Base-by-base conservation (phyloP, 2,888 invertebrate species). In the Synanthedon myopaeformis region DNA sequence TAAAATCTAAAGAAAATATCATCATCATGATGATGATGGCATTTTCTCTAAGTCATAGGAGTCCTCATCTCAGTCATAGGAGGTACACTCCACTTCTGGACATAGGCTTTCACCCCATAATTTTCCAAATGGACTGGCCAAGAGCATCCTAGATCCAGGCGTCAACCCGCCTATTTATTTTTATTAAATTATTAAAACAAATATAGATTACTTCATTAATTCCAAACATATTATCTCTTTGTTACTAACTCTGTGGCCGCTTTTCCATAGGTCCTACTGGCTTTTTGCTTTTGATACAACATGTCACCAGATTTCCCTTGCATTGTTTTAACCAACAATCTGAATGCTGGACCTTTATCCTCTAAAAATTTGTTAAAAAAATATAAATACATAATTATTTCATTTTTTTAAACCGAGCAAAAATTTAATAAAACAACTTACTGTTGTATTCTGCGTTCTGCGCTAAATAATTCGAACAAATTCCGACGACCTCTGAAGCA, bases 341-440 rank as follows among this genome's bases (percentile, higher is more conserved):
- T 65, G 56, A 81, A 82, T 4, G 79, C 79, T 11, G 76, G 75
- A 1, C 83, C 82, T 60, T 85, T 85, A 12, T 79, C 72, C 72
- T 82, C 84, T 84, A 62, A 35, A 35, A 35, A 8, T 2, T 8
- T 28, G 5, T 8, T 8, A 28, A 6, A 28, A 28, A 8, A 28
- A 28, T 13, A 23, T 23, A 64, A 51, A 45, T n/a, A n/a, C 42
- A 14, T 13, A 12, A 49, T 17, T 49, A 6, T 14, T 49, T 12
- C 3, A 49, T 6, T 4, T 35, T 49, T 49, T 23, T 19, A 49
- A 17, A 49, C 17, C 23, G 51, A 49, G 45, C 11, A 51, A 48
- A 51, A 41, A 5, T 53, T 12, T 42, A 35, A 8, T 52, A 41
- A 49, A 45, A 41, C 42, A 52, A 70, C 81, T 72, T 69, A 85